Conservation (phyloP, 1,140 invertebrate species). For the Kradibia gibbosae region DNA sequence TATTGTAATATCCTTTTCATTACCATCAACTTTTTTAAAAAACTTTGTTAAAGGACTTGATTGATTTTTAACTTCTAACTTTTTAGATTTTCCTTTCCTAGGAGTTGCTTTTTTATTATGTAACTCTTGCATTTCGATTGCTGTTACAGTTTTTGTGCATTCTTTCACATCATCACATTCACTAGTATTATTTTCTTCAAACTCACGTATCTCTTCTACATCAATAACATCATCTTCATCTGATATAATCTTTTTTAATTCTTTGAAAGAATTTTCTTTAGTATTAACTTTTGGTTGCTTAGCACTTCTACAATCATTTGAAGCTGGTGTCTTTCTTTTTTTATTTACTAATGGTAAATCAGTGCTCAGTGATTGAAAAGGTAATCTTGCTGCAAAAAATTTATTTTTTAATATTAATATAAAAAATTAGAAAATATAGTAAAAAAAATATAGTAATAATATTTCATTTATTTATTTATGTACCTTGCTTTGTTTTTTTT, state of each 20-base stretch:
- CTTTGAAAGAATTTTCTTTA: conserved; percentile 57
- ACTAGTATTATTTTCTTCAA: conserved; percentile 39
- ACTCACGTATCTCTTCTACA: conserved; percentile 23
- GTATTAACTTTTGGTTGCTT: conserved; percentile 63
- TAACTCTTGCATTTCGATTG: conserved; percentile 10
- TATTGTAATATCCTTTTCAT: conserved; percentile 76
- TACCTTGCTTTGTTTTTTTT: conserved; percentile 68
- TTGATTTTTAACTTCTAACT: conserved; percentile 54
- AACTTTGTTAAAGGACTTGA: conserved; percentile 61
- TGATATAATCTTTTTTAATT: conserved; percentile 30
- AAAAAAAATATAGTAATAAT: neutral
- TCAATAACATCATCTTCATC: conserved; percentile 37
- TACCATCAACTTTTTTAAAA: conserved; percentile 57
- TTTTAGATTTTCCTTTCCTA: conserved; percentile 49
- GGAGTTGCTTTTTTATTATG: conserved; percentile 39
- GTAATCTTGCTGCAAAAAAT: conserved; percentile 63
- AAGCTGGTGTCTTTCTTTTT: conserved; percentile 64
- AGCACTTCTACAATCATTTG: conserved; percentile 55
- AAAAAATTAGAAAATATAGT: neutral
- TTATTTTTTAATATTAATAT: conserved; percentile 30
- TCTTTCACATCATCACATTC: conserved; percentile 49
- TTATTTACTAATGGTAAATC: conserved; percentile 60
- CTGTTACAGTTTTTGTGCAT: conserved; percentile 31
- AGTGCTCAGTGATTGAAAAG: conserved; percentile 63
- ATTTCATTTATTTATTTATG: neutral